These are phyloP conservation scores for Strigops habroptila DNA, from an alignment of 2,113 vertebrate genomes.

Conservation along the genomic window DNA sequence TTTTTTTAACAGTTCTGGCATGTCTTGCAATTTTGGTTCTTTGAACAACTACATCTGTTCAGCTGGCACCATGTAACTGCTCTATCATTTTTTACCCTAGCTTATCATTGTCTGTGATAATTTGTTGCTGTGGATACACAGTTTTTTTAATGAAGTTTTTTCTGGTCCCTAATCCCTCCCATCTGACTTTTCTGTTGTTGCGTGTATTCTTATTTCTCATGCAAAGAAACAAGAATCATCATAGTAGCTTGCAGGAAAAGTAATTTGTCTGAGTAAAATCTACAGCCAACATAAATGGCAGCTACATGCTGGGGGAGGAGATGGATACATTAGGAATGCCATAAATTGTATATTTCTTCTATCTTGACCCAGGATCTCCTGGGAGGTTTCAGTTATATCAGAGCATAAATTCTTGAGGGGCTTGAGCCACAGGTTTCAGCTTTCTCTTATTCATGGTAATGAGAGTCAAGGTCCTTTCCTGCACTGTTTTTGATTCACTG, in stretches of 20 bases:
- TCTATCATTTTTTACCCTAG: neutral
- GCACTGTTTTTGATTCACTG: neutral
- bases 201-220: neutral
- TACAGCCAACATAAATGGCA: neutral
- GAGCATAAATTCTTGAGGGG: neutral
- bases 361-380: neutral
- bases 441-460: neutral
- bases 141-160: neutral
- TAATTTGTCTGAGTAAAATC: neutral
- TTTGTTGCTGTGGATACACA: neutral
- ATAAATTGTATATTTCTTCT: neutral
- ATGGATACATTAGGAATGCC: neutral
- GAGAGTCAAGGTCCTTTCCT: neutral
- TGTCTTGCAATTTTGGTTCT: neutral
- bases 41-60: neutral
- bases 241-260: neutral
- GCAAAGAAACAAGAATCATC: neutral
- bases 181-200: neutral
- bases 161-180: neutral
- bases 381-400: neutral
- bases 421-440: neutral
- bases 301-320: neutral
- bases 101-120: neutral
- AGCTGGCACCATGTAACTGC: neutral
- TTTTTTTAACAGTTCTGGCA: neutral